These are phyloP conservation scores for honey bee (Apis mellifera) DNA, from an alignment of 1,140 invertebrate species.

Conservation along the genomic window DNA sequence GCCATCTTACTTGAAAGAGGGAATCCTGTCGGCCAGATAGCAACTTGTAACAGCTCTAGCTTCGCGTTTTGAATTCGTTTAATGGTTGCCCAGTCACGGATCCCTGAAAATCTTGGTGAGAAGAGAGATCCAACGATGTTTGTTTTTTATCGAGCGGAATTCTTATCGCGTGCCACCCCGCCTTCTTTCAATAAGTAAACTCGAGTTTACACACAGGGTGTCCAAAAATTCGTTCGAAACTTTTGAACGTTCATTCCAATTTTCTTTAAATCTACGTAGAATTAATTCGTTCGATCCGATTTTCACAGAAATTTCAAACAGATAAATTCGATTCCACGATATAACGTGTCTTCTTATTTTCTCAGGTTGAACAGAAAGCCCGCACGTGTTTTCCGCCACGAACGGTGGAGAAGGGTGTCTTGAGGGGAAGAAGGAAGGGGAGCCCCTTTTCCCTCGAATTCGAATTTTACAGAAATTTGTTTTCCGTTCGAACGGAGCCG, in stretches of 20 bases:
- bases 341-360: no score
- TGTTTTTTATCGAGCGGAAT: slow-evolving; percentile 66
- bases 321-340: no score
- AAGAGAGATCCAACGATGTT: slow-evolving; percentile 47
- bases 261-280: no score
- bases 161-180: slow-evolving; percentile 57
- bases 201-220: not conserved
- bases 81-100: slow-evolving; percentile 9
- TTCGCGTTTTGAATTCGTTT: slow-evolving; percentile 55
- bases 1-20: slow-evolving; percentile 39
- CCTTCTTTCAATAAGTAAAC: slow-evolving; percentile 20
- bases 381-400: not conserved
- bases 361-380: no score
- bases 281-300: no score
- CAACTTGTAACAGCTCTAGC: slow-evolving; percentile 12
- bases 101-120: slow-evolving; percentile 27
- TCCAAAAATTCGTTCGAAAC: no score
- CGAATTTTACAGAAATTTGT: no score
- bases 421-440: not conserved
- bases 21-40: slow-evolving; percentile 35
- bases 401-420: slow-evolving; percentile 9
- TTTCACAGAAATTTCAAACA: no score
- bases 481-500: not conserved
- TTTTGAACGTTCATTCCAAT: no score
- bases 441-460: not conserved